Percentiles rank a stretch among this genome's conserved stretches.
Evolutionary conservation across 2,888 invertebrate species (phyloP).

Genomic region (Tipula unca): DNA sequence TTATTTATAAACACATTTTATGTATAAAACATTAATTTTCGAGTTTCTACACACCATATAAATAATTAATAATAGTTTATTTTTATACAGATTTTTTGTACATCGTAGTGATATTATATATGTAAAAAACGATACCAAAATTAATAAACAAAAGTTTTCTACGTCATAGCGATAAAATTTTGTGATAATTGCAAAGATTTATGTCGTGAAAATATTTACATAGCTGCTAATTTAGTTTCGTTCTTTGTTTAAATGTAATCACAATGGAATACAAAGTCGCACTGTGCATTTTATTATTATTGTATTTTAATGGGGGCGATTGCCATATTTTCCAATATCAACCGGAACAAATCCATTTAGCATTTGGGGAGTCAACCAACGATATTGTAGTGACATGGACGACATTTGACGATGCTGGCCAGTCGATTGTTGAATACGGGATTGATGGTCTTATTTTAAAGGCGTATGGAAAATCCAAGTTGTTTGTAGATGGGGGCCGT

Average conservation of each 20-base stretch:
- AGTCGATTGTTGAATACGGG: constrained; percentile 68
- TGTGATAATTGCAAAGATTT: not conserved
- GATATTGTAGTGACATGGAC: constrained; percentile 79
- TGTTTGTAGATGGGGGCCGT: constrained; percentile 68
- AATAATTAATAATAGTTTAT: no score
- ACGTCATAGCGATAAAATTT: not conserved
- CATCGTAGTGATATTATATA: no score
- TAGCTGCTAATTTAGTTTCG: not conserved
- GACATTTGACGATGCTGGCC: constrained; percentile 57
- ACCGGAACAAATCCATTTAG: constrained; percentile 59
- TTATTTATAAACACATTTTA: no score
- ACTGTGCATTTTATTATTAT: not conserved
- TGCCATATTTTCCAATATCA: constrained; percentile 43
- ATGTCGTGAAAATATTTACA: not conserved
- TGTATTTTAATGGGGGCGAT: not conserved
- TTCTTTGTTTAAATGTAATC: not conserved
- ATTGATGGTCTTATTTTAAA: constrained; percentile 48
- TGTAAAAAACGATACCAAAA: not conserved
- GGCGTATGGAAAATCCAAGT: constrained; percentile 48
- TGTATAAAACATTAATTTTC: no score
- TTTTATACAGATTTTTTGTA: no score
- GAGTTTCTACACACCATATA: no score
- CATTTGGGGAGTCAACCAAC: constrained; percentile 54
- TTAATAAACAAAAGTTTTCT: not conserved
- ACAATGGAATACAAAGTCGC: not conserved